Percentiles rank a stretch among this genome's conserved stretches.
phyloP scores from a whole-genome alignment of 2,888 invertebrate genomes.

The Ashinkailepas kermadecensis region DNA sequence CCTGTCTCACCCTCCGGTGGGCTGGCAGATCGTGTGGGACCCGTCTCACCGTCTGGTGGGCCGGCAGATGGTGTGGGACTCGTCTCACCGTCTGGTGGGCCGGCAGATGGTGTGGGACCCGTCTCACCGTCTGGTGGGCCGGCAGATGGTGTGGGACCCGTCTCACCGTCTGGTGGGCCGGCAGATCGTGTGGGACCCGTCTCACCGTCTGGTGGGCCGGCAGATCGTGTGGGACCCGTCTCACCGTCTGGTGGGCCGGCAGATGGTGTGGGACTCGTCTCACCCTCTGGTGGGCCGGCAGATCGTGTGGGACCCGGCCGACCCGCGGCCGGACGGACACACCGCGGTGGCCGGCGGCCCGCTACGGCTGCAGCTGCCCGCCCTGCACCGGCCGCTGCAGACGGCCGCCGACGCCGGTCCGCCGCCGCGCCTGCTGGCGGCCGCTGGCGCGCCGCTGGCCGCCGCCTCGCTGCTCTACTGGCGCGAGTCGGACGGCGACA shows the following conservation, averaged over 20 bases:
- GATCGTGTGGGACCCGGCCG: not conserved
- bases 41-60: too few relatives aligned
- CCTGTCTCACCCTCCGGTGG: too few relatives aligned
- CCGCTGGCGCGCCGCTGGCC: conserved; percentile 11
- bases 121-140: too few relatives aligned
- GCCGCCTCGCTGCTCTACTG: conserved; percentile 26
- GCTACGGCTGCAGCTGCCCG: not conserved
- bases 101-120: too few relatives aligned
- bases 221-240: not conserved
- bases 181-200: not conserved
- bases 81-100: too few relatives aligned
- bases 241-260: not conserved
- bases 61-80: too few relatives aligned
- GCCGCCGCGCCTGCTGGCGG: conserved; percentile 17
- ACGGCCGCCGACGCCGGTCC: conserved; percentile 5
- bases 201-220: too few relatives aligned
- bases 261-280: not conserved
- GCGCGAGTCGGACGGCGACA: conserved; percentile 5
- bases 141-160: too few relatives aligned
- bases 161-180: too few relatives aligned
- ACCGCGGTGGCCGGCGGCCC: too few relatives aligned
- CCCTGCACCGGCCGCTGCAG: conserved; percentile 4
- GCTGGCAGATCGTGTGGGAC: too few relatives aligned
- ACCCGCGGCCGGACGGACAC: not conserved
- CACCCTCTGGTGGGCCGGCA: not conserved